Percentiles rank a stretch among this genome's conserved stretches.
Conservation (phyloP, 2,113 vertebrate genomes). For the Lipotes vexillifer region DNA sequence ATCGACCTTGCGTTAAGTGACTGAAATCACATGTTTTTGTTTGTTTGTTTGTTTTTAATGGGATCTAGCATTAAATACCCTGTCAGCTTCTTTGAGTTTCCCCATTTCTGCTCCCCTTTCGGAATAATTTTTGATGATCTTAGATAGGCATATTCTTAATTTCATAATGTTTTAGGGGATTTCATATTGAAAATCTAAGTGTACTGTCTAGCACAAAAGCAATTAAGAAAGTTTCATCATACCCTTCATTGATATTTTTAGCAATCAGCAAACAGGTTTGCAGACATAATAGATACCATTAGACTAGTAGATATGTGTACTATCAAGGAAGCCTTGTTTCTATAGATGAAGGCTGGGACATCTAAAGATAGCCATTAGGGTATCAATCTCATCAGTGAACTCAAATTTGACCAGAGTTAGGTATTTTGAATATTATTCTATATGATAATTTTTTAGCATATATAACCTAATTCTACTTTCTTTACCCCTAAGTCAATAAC, state of each 20-base stretch:
- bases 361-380: background rate
- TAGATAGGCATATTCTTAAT: background rate
- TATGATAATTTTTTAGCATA: background rate
- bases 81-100: background rate
- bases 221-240: background rate
- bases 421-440: background rate
- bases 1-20: background rate
- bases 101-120: background rate
- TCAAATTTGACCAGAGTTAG: background rate
- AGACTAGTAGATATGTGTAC: background rate
- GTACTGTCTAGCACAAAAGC: background rate
- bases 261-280: background rate
- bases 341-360: background rate
- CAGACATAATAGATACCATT: background rate
- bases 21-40: background rate
- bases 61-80: background rate
- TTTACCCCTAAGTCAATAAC: background rate
- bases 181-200: background rate
- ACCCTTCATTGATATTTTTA: background rate
- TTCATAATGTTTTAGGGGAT: background rate
- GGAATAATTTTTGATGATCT: background rate
- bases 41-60: background rate
- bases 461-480: background rate
- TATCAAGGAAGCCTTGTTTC: background rate
- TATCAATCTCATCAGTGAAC: background rate